These are phyloP conservation scores for Pandion haliaetus DNA, from an alignment of 2,113 vertebrate species.

Conservation along the genomic window DNA sequence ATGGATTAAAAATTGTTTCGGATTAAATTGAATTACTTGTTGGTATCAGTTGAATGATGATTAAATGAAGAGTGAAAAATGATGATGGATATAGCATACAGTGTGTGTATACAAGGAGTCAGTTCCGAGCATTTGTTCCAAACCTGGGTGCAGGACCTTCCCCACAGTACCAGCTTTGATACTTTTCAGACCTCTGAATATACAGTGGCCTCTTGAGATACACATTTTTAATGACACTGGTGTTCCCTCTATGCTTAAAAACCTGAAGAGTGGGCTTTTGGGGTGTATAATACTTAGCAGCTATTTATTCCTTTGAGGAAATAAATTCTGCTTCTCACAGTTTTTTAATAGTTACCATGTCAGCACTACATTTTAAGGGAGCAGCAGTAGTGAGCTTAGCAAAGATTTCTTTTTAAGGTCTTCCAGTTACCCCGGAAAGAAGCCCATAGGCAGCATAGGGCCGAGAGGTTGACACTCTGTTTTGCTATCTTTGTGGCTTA, in stretches of 20 bases:
- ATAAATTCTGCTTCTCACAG: background rate
- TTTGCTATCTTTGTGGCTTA: background rate
- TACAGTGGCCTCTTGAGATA: background rate
- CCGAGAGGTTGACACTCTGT: background rate
- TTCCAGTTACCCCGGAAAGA: background rate
- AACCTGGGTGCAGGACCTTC: background rate
- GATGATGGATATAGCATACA: rapidly evolving
- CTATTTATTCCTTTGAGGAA: background rate
- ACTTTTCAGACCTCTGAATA: background rate
- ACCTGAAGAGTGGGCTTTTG: background rate
- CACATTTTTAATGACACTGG: background rate
- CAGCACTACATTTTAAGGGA: background rate
- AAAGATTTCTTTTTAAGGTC: background rate
- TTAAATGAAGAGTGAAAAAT: background rate
- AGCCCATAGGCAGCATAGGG: background rate
- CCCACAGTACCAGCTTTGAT: background rate
- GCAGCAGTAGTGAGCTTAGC: background rate
- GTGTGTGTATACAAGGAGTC: background rate
- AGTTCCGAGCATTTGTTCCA: background rate
- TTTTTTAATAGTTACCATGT: background rate
- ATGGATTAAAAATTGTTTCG: background rate
- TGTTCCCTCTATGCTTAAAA: background rate
- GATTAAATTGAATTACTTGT: background rate
- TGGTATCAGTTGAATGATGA: background rate
- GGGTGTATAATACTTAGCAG: background rate